These are phyloP conservation scores for Epinotia demarniana DNA, from an alignment of 2,888 invertebrate genomes.

Conservation along the genomic window DNA sequence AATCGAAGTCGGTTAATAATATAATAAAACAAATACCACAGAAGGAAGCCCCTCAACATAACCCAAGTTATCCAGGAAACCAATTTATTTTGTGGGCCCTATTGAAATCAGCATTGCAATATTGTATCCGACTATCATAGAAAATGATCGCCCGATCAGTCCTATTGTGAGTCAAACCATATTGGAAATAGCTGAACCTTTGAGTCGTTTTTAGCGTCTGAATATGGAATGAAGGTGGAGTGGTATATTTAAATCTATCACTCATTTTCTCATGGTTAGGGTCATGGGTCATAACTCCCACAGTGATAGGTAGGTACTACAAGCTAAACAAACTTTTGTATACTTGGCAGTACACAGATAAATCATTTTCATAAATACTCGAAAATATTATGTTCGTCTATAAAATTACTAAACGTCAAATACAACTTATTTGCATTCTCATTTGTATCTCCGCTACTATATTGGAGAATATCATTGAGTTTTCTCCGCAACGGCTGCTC, in stretches of 20 bases:
- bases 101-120: conserved; percentile 13
- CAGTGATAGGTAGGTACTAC: too few relatives aligned
- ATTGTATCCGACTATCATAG: conserved; percentile 15
- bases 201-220: conserved; percentile 13
- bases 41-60: not conserved
- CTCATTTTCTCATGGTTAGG: not conserved
- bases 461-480: too few relatives aligned
- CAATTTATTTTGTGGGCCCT: conserved; percentile 6
- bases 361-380: too few relatives aligned
- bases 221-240: conserved; percentile 13
- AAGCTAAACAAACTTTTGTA: too few relatives aligned
- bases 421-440: too few relatives aligned
- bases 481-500: too few relatives aligned
- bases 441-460: too few relatives aligned
- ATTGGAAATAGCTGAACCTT: conserved; percentile 31
- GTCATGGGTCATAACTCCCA: too few relatives aligned
- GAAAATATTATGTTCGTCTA: too few relatives aligned
- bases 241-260: not conserved
- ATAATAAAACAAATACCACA: not conserved
- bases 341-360: too few relatives aligned
- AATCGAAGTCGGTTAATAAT: not conserved
- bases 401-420: too few relatives aligned
- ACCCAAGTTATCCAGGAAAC: not conserved
- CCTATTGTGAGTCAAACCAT: not conserved
- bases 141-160: conserved; percentile 10